Base-by-base conservation (phyloP, 2,113 vertebrate genomes). In the Ciconia boyciana region DNA sequence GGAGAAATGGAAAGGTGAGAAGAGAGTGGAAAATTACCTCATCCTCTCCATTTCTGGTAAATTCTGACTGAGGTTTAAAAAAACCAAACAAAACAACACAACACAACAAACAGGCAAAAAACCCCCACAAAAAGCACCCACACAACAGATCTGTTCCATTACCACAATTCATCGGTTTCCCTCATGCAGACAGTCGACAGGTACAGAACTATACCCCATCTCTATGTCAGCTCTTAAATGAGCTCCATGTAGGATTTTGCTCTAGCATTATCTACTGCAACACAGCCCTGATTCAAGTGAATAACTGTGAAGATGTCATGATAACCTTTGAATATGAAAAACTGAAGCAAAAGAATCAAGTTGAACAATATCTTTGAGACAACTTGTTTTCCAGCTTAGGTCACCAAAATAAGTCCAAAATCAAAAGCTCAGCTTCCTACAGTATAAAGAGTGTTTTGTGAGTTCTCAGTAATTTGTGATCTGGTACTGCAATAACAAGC, bases 221-320 rank as follows among this genome's bases (percentile, higher is more conserved):
- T 6, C 32, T 12, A 14, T 11, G 28, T 18, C 90, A 78, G 69
- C 51, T 41, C 36, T 8, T 16, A 11, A 2, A 2, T 3, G 10
- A 54, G 43, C 68, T 51, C 49, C 77, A 32, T 1, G 0, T 1
- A 44, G 39, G 17, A 21, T 31, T 52, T 36, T 46, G 52, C 44
- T 29, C 25, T 25, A 17, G 25, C 25, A 3, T 10, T 10, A 16
- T 11, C 32, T 48, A 3, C 72, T 61, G 54, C 54, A 85, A 48
- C 82, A 26, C 64, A 44, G 71, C 70, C 86, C 65, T 18, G 21
- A 54, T 10, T 32, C 68, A 49, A 25, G 20, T 10, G 19, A 60
- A 7, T 13, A 60, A 51, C 69, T 3, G 1, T 8, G 11, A n/a
- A 57, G 66, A 5, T 1, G 16, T 1, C 46, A 36, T 2, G 0